Evolutionary conservation across 2,113 vertebrate genomes (phyloP), one percentile per base, ranked within the genome.

Genomic region (Furnarius figulus): DNA sequence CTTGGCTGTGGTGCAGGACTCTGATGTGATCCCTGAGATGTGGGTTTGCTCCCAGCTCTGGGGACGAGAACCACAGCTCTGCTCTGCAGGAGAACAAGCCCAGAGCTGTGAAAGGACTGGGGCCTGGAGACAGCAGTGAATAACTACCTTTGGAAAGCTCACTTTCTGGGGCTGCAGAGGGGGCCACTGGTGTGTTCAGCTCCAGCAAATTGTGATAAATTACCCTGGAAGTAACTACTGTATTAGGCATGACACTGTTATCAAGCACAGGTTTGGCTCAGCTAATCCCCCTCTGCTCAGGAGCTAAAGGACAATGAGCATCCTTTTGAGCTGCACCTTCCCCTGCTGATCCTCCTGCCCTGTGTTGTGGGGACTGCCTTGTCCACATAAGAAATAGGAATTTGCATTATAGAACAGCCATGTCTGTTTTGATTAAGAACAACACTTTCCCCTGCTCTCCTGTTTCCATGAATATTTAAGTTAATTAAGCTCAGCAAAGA

Each of bases 401-500:
- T 97, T 93, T 97, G 66, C 90, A 92, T 96, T 97, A 78, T 84
- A 87, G 62, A 96, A 75, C 83, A 93, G 93, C 56, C 58, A 16
- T 93, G 94, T 93, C 95, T 89, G 95, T 95, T 97, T 96, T 95
- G 96, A 96, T 97, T 98, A 97, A 97, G 88, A 97, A 61, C 83
- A 97, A 87, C 85, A 46, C 86, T 88, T 92, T 62, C 90, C 87
- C 65, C 71, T 80, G 72, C 81, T 71, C 59, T 93, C 86, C 81
- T 76, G 76, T 89, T 93, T 66, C 75, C 93, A 93, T 95, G 96
- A 97, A 95, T 97, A 97, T 96, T 98, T 97, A 97, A 98, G 95
- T 97, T 98, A 98, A 98, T 98, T 98, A 98, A 97, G 96, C 95
- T 93, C 67, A 27, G 89, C 93, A 87, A 97, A 92, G 96, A 97